Evolutionary conservation across 1,140 invertebrate species (phyloP).

Genomic region (Megathymus violae): DNA sequence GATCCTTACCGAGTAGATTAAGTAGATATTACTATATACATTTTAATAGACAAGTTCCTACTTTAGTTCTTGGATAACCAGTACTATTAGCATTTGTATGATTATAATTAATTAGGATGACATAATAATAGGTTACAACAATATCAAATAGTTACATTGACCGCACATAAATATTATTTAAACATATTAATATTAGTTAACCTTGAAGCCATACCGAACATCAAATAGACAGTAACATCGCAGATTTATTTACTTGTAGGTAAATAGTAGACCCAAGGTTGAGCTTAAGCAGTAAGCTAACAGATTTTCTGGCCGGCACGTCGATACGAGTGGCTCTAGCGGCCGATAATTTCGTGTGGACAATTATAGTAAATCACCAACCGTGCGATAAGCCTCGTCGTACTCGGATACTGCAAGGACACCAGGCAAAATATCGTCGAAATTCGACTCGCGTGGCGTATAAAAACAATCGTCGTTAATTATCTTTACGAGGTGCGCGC

Average conservation of each 20-base stretch:
- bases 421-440: slow-evolving; percentile 48
- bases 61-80: slow-evolving; percentile 6
- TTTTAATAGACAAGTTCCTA: background rate
- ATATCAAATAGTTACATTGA: slow-evolving; percentile 7
- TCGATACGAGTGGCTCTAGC: slow-evolving; percentile 10
- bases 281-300: slow-evolving; percentile 18
- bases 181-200: slow-evolving; percentile 15
- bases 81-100: slow-evolving; percentile 16
- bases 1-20: too few relatives aligned
- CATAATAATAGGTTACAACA: slow-evolving; percentile 22
- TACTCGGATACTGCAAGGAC: slow-evolving; percentile 25
- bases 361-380: slow-evolving; percentile 27
- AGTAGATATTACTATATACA: too few relatives aligned
- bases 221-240: slow-evolving; percentile 7
- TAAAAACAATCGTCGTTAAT: slow-evolving; percentile 65
- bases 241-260: slow-evolving; percentile 14
- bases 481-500: slow-evolving; percentile 62
- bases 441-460: slow-evolving; percentile 41
- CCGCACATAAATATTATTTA: slow-evolving; percentile 2
- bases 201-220: slow-evolving; percentile 11
- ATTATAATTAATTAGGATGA: slow-evolving; percentile 22
- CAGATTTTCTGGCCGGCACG: slow-evolving; percentile 11
- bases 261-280: slow-evolving; percentile 34
- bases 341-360: slow-evolving; percentile 14
- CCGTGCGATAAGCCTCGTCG: slow-evolving; percentile 42